Evolutionary conservation across 92 coral and sea anemone genomes (phyloP).

Genomic region (Zoanthus gigantus): DNA sequence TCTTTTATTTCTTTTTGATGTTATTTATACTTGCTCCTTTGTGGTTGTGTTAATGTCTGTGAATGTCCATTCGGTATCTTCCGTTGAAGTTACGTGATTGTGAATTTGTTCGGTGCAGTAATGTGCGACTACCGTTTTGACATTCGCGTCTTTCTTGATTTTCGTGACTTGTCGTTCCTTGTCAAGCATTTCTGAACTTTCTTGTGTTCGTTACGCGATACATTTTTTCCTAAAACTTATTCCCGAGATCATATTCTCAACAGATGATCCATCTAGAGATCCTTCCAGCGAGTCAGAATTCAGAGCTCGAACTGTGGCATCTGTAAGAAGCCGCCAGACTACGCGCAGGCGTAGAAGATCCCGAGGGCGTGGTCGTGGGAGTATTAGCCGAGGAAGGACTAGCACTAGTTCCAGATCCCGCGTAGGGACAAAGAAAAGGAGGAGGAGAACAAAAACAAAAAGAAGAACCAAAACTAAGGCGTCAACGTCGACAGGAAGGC

Average conservation of each 20-base stretch:
- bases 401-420: constrained; percentile 60
- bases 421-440: constrained; percentile 42
- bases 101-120: too few relatives aligned
- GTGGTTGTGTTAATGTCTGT: background rate
- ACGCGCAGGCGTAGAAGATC: constrained; percentile 21
- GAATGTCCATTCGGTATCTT: background rate
- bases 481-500: constrained; percentile 1
- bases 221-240: background rate
- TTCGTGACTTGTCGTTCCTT: too few relatives aligned
- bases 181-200: background rate
- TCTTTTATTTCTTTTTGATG: too few relatives aligned
- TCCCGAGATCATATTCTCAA: constrained; percentile 2
- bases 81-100: too few relatives aligned
- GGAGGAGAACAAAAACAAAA: constrained; percentile 38
- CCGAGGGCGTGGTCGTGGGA: constrained; percentile 46
- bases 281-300: background rate
- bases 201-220: background rate
- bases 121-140: too few relatives aligned
- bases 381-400: constrained; percentile 59
- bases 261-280: constrained; percentile 15
- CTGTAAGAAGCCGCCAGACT: constrained; percentile 17
- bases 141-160: too few relatives aligned
- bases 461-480: constrained; percentile 33
- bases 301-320: constrained; percentile 43
- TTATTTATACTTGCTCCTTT: too few relatives aligned